These are phyloP conservation scores for Drosophila lacteicornis DNA, from an alignment of 1,140 invertebrate species.

Conservation along the genomic window DNA sequence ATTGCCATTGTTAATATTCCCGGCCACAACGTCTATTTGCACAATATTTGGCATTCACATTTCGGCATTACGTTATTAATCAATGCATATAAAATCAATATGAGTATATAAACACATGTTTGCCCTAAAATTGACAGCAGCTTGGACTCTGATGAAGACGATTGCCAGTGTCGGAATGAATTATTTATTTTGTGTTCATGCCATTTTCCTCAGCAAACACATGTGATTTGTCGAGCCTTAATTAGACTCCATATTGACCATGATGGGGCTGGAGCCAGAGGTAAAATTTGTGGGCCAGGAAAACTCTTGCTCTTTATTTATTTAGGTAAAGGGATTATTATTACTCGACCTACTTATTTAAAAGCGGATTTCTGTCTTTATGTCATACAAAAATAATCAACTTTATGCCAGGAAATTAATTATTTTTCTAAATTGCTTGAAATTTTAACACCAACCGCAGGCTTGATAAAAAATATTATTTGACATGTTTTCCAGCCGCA, in stretches of 20 bases:
- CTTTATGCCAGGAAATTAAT: neutral
- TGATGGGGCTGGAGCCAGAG: constrained; percentile 1
- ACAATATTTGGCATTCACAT: constrained; percentile 43
- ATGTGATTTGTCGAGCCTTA: constrained; percentile 39
- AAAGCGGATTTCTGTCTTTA: neutral
- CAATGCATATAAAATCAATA: constrained; percentile 54
- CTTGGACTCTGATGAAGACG: constrained; percentile 9
- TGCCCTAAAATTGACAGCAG: constrained; percentile 40
- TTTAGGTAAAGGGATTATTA: neutral
- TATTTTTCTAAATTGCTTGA: constrained; percentile 8
- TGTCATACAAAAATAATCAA: neutral
- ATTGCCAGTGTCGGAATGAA: constrained; percentile 42
- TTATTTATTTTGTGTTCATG: constrained; percentile 66
- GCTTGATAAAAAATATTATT: constrained; percentile 16
- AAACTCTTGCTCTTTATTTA: neutral
- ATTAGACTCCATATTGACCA: constrained; percentile 38
- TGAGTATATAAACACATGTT: constrained; percentile 40
- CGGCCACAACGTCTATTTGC: constrained; percentile 40
- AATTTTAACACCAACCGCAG: constrained; percentile 15
- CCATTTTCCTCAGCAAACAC: constrained; percentile 48
- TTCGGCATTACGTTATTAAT: constrained; percentile 49
- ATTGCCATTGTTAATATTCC: constrained; percentile 36
- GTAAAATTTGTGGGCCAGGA: neutral
- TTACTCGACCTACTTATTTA: neutral
- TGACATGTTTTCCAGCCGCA: constrained; percentile 28